Evolutionary conservation across 2,797 vertebrate genomes (phyloP), one percentile per base, ranked within the genome.

Genomic region (Melanotaenia boesemani): DNA sequence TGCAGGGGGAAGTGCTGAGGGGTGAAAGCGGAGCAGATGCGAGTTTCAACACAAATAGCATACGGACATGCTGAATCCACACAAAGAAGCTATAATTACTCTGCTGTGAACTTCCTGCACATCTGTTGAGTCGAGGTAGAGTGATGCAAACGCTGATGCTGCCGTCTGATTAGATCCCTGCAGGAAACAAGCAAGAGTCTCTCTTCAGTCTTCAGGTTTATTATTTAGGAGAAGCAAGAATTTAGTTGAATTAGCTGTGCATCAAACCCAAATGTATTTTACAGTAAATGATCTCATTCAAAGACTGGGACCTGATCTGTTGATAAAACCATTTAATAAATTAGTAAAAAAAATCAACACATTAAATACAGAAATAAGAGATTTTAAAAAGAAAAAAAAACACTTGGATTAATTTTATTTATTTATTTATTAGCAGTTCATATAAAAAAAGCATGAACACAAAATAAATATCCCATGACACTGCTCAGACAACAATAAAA

Each of bases 121-220:
- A 89, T 89, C 86, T 89, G 89, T 82, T 74, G 79, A 88, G 83
- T 55, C 13, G 77, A 85, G 70, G 76, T 58, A 63, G 70, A 83
- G 70, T 32, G 36, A 78, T 71, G 65, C 65, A 39, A 72, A 55
- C 67, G 48, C 83, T 56, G 83, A 69, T 48, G 82, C 73, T 62
- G 82, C 66, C 61, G 55, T 74, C 74, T 84, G 86, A 91, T 90
- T 86, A 77, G 81, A 82, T 89, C 84, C 81, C 82, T 79, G 77
- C 77, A 81, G 82, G 74, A 85, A 80, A 81, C 74, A 26, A 67
- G 74, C 13, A 37, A 64, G 63, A 80, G 73, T 80, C 77, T 81
- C 61, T 50, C 65, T 67, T 76, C 50, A 30, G 58, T 58, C 84
- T 79, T 63, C 16, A 77, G 77, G 61, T 74, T 76, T 55, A 72